phyloP scores from a whole-genome alignment of 2,888 invertebrate species.

The Trimorus sp. region DNA sequence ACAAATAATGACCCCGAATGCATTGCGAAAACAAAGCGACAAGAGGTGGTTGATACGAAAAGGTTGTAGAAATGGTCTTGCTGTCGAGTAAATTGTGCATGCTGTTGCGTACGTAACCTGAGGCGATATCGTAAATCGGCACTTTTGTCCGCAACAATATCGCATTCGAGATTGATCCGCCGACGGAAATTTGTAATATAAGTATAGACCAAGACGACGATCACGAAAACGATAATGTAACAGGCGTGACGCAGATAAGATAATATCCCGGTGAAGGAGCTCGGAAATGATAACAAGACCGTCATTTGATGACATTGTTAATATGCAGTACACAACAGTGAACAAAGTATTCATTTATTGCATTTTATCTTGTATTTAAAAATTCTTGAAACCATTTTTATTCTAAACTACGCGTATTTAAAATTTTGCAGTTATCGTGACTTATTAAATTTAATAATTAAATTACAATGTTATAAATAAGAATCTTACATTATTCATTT shows the following conservation, averaged over 20 bases:
- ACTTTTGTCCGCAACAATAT: conserved; percentile 58
- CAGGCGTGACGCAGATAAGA: conserved; percentile 65
- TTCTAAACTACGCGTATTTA: too few species aligned
- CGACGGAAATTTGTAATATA: conserved; percentile 66
- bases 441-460: too few species aligned
- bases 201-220: conserved; percentile 71
- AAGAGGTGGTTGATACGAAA: conserved; percentile 17
- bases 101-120: conserved; percentile 41
- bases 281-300: conserved; percentile 32
- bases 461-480: too few species aligned
- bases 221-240: conserved; percentile 76
- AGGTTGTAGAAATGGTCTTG: conserved; percentile 16
- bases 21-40: conserved; percentile 45
- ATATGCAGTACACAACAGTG: conserved; percentile 18
- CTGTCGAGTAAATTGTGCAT: conserved; percentile 35
- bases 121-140: conserved; percentile 61
- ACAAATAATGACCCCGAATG: conserved; percentile 43
- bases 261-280: conserved; percentile 21
- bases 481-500: too few species aligned
- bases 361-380: background rate
- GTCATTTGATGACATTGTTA: conserved; percentile 46
- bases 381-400: background rate
- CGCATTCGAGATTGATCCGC: conserved; percentile 68
- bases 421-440: too few species aligned
- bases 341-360: conserved; percentile 14